phyloP scores from a whole-genome alignment of 2,797 vertebrate species.

The Pantherophis vulpinus region DNA sequence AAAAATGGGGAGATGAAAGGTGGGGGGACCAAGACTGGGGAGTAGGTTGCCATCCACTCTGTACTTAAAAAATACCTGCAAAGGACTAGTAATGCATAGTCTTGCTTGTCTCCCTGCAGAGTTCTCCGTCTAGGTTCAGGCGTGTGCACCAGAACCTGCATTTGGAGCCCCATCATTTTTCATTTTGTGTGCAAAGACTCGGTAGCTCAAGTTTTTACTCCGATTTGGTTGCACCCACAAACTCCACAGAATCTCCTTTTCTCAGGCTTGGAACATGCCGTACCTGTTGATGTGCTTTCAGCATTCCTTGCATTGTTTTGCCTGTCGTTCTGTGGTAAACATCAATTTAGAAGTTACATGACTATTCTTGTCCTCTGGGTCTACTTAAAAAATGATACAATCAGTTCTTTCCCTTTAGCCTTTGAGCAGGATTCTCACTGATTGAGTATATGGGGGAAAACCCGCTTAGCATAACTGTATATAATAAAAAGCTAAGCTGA shows the following conservation, averaged over 20 bases:
- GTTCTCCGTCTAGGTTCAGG: background rate
- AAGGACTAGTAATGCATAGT: background rate
- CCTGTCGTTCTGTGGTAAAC: conserved; percentile 28
- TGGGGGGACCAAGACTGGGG: background rate
- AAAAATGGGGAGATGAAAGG: background rate
- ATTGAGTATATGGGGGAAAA: background rate
- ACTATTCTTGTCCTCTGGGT: conserved; percentile 41
- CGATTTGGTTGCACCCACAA: background rate
- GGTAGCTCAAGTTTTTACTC: background rate
- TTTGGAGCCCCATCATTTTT: background rate
- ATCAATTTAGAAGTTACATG: background rate
- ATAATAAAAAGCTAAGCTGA: background rate
- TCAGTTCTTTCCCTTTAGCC: conserved; percentile 33
- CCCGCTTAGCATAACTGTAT: background rate
- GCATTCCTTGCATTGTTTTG: conserved; percentile 46
- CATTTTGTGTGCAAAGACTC: background rate
- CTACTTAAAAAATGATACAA: conserved; percentile 40
- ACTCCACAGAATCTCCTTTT: background rate
- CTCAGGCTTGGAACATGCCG: background rate
- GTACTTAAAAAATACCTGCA: background rate
- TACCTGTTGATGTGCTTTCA: conserved; percentile 25
- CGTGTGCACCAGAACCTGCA: background rate
- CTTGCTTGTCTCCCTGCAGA: background rate
- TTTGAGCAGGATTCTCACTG: background rate
- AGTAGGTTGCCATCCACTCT: background rate